Percentiles rank a stretch among this genome's conserved stretches.
Evolutionary conservation across 2,797 vertebrate genomes (phyloP).

Genomic region (Hydrolagus colliei): DNA sequence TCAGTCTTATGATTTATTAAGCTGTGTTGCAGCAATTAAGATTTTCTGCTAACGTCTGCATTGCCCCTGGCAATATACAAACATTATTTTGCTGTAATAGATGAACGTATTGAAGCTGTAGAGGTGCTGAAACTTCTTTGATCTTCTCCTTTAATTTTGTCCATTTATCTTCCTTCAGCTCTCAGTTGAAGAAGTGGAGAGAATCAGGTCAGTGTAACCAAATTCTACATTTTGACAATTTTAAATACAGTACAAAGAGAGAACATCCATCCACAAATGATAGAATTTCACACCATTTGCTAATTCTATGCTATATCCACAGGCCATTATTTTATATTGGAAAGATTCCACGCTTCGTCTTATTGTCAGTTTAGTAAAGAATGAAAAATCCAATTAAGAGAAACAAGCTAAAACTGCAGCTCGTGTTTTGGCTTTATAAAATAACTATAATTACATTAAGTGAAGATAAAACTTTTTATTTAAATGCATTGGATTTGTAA

Average conservation of each 20-base stretch:
- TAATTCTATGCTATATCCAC: no score
- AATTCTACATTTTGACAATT: not conserved
- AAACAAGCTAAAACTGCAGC: no score
- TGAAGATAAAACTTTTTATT: not conserved
- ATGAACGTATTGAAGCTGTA: conserved; percentile 33
- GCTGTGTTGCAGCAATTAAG: conserved; percentile 1
- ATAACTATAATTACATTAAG: not conserved
- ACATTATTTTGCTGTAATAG: conserved; percentile 43
- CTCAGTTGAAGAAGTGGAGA: conserved; percentile 77
- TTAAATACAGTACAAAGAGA: not conserved
- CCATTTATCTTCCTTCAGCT: conserved; percentile 62
- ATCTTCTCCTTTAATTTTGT: not conserved
- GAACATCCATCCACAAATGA: not conserved
- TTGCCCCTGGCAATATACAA: conserved; percentile 40
- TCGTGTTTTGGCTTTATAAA: no score
- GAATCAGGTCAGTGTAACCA: conserved; percentile 73
- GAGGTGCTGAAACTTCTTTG: not conserved
- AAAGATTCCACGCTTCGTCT: no score
- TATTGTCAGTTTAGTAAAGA: no score
- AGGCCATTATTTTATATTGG: no score
- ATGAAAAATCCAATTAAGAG: no score
- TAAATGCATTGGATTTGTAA: not conserved
- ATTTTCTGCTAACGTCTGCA: conserved; percentile 45
- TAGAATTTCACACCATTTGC: no score
- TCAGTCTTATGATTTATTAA: not conserved